Evolutionary conservation across 1,140 invertebrate genomes (phyloP).

Genomic region (Monomorium pharaonis): DNA sequence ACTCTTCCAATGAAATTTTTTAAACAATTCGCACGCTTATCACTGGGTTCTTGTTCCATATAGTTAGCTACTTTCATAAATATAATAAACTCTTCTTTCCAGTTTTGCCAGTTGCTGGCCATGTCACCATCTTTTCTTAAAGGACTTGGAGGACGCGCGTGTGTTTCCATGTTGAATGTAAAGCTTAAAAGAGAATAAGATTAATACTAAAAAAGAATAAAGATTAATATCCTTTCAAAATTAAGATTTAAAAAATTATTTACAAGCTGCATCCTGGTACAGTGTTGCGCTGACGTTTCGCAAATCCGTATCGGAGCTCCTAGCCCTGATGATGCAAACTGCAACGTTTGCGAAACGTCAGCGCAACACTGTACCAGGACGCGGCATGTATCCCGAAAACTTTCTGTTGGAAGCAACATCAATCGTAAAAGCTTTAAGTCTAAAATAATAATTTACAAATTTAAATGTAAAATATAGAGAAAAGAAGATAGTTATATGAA

Average conservation of each 20-base stretch:
- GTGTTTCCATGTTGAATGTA: conserved; percentile 47
- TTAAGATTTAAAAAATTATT: neutral
- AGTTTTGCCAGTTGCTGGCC: conserved; percentile 66
- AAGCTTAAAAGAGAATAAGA: neutral
- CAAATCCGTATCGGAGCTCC: too few species aligned
- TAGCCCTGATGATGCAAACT: too few species aligned
- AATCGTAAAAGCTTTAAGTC: too few species aligned
- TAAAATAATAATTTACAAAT: too few species aligned
- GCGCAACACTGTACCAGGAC: too few species aligned
- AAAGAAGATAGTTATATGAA: too few species aligned
- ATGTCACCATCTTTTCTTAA: conserved; percentile 44
- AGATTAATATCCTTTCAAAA: conserved; percentile 1
- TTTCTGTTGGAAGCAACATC: too few species aligned
- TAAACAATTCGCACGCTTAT: conserved; percentile 55
- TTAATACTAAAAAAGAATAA: neutral
- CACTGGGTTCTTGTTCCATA: conserved; percentile 25
- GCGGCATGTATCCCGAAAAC: too few species aligned
- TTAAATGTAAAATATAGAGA: too few species aligned
- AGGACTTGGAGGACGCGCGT: conserved; percentile 43
- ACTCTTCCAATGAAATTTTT: conserved; percentile 64
- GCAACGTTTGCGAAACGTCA: too few species aligned
- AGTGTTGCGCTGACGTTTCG: too few species aligned
- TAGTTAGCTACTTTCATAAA: conserved; percentile 60
- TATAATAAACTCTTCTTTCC: conserved; percentile 64
- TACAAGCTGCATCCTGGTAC: too few species aligned